phyloP scores from a whole-genome alignment of 35 echinoderm and acorn worm species.

The Lytechinus pictus region DNA sequence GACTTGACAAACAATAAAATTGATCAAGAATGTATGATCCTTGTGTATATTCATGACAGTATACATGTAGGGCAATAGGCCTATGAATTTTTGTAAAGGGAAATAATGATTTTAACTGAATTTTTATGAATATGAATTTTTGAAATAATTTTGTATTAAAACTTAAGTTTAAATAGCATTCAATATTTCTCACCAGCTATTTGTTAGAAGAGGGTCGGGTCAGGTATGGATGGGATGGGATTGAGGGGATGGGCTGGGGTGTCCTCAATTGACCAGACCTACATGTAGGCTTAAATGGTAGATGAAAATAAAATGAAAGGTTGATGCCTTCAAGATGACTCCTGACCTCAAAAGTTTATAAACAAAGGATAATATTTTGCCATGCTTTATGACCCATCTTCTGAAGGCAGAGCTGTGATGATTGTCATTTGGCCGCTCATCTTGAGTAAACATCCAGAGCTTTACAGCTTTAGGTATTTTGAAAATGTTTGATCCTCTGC shows the following conservation, averaged over 20 bases:
- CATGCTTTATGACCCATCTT: slow-evolving; percentile 10
- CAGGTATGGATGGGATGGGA: not conserved
- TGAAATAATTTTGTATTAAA: too few species aligned
- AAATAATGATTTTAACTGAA: too few species aligned
- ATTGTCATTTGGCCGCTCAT: not conserved
- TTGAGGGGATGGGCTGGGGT: not conserved
- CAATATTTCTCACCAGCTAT: not conserved
- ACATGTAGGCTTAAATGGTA: not conserved
- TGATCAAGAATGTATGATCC: too few species aligned
- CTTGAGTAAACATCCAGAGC: not conserved
- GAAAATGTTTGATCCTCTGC: not conserved
- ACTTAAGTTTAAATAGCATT: not conserved
- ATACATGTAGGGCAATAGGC: too few species aligned
- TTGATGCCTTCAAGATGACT: slow-evolving; percentile 6
- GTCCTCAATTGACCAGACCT: slow-evolving; percentile 24
- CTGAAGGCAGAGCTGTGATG: not conserved
- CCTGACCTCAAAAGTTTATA: slow-evolving; percentile 32
- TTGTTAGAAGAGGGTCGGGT: slow-evolving; percentile 21
- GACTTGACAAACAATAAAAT: too few species aligned
- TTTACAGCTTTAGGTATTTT: not conserved
- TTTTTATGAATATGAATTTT: too few species aligned
- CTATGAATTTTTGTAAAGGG: too few species aligned
- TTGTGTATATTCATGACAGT: too few species aligned
- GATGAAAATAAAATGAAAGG: not conserved
- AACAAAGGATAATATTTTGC: slow-evolving; percentile 34